Evolutionary conservation across 2,113 vertebrate species (phyloP), one percentile per base, ranked within the genome.

Genomic region (Apus apus): DNA sequence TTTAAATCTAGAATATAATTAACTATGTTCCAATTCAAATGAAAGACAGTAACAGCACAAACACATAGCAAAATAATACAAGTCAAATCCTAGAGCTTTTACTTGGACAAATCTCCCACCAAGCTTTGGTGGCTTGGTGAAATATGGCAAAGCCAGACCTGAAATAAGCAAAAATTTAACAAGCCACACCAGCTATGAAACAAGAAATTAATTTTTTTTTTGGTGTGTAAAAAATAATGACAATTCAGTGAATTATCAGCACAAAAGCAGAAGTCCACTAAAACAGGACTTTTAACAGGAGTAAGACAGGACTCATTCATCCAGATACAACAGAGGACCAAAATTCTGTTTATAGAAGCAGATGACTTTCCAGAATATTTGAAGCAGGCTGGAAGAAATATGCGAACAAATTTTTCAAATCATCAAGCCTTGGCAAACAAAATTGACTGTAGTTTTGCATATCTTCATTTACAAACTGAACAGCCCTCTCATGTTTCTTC

Each of bases 1-100:
- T 97, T 96, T 92, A 82, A 84, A 94, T 93, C 43, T 95, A 76
- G 88, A 97, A 92, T 92, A 82, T 94, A 94, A 89, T 96, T 94
- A 93, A 77, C 79, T 90, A 38, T 83, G 93, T 95, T 95, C 80
- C 82, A 87, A 95, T 85, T 88, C 61, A 95, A 95, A 92, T 88
- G 77, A 93, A 90, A 94, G 77, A 78, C 64, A 94, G 46, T 43
- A 91, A 74, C 30, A 64, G 66, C 70, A 86, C 26, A 92, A 83
- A 87, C 54, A 68, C 14, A 60, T 7, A 78, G 65, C 50, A 95
- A 92, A 94, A 96, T 60, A 81, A 45, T 60, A 71, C 40, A 72
- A 65, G 95, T 90, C 61, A 93, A 86, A 76, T 81, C 66, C 46
- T 87, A 90, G 68, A 92, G 80, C 34, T 36, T 90, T 87, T 79